These are phyloP conservation scores for Paguma larvata DNA, from an alignment of 2,797 vertebrate species.

Conservation along the genomic window DNA sequence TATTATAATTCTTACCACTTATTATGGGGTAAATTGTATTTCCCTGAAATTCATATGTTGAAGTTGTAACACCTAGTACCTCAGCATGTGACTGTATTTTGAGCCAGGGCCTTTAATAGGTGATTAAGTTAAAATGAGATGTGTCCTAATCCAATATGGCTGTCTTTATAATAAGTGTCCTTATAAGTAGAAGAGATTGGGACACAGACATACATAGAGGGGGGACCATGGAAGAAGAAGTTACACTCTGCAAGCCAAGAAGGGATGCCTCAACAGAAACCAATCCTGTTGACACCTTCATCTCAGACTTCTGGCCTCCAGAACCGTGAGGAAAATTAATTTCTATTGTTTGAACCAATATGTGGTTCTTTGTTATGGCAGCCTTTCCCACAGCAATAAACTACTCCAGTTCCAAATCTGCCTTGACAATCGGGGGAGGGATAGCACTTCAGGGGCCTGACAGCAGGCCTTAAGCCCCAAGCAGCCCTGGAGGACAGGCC, in stretches of 20 bases:
- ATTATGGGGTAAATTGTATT: not conserved
- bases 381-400: not conserved
- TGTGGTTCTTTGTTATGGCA: too few species aligned
- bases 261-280: too few species aligned
- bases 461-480: too few species aligned
- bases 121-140: not conserved
- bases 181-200: not conserved
- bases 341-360: not conserved
- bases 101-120: not conserved
- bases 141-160: not conserved
- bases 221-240: not conserved
- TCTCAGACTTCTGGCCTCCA: too few species aligned
- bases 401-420: not conserved
- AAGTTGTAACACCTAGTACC: not conserved
- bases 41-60: not conserved
- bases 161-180: too few species aligned
- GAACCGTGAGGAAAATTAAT: not conserved
- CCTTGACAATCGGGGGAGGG: not conserved
- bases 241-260: too few species aligned
- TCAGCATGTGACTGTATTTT: not conserved
- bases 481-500: too few species aligned
- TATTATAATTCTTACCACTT: not conserved
- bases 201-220: not conserved
- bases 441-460: too few species aligned
- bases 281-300: too few species aligned